A percentile compares a stretch with the other conserved stretches of the same genome.
Evolutionary conservation across 2,888 invertebrate genomes (phyloP).

Genomic region (Cerastis rubricosa): DNA sequence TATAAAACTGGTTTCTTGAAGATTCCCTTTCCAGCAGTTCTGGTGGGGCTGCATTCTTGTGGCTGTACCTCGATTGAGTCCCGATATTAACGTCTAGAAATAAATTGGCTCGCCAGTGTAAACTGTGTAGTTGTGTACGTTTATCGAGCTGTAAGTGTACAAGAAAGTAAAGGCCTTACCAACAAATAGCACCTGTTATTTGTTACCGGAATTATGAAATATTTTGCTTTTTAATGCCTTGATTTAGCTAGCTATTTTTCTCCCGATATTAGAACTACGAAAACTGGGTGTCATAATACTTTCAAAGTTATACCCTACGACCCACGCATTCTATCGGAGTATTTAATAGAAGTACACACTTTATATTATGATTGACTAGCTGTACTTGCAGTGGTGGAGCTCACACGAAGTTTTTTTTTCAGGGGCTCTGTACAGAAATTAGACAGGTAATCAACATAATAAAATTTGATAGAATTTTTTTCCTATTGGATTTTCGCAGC

Average conservation of each 20-base stretch:
- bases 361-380: not conserved
- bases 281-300: too few species aligned
- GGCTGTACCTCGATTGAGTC: constrained; percentile 78
- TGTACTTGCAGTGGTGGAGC: not conserved
- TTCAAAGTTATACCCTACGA: not conserved
- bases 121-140: constrained; percentile 44
- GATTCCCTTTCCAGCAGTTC: constrained; percentile 84
- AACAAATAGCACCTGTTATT: not conserved
- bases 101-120: constrained; percentile 72
- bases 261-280: not conserved
- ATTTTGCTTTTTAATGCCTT: not conserved
- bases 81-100: constrained; percentile 78
- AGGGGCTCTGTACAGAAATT: not conserved
- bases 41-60: constrained; percentile 81
- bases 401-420: not conserved
- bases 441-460: not conserved
- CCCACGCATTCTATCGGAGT: not conserved
- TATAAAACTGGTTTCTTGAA: constrained; percentile 82
- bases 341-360: not conserved
- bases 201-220: constrained; percentile 8
- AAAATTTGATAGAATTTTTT: not conserved
- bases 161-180: constrained; percentile 21
- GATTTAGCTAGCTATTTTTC: not conserved
- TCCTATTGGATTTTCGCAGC: not conserved
- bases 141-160: constrained; percentile 35